phyloP scores from a whole-genome alignment of 2,113 vertebrate species.

The Cephalopholis sonnerati region DNA sequence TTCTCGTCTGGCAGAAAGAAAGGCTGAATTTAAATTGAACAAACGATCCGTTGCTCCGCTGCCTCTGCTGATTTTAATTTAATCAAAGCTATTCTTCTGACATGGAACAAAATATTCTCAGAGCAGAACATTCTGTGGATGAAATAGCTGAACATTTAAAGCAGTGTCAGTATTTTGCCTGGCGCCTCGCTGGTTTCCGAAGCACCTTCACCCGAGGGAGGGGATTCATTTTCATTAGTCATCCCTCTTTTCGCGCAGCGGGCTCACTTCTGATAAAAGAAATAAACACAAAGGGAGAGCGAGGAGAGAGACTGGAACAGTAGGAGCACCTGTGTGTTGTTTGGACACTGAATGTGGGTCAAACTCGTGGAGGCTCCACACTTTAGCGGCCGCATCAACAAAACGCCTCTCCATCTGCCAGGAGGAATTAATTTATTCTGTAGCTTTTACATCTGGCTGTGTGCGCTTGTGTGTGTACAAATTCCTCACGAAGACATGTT shows the following conservation, averaged over 20 bases:
- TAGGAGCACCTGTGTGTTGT: slow-evolving; percentile 42
- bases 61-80: not conserved
- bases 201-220: not conserved
- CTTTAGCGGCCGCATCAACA: slow-evolving; percentile 33
- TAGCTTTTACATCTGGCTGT: slow-evolving; percentile 1
- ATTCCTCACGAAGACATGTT: slow-evolving; percentile 5
- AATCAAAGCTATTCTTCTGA: slow-evolving; percentile 30
- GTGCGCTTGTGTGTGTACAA: not conserved
- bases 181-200: slow-evolving; percentile 8
- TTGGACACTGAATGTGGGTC: slow-evolving; percentile 66
- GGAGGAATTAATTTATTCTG: slow-evolving; percentile 14
- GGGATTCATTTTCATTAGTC: slow-evolving; percentile 44
- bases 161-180: slow-evolving; percentile 10
- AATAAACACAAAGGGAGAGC: not conserved
- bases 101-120: slow-evolving; percentile 29
- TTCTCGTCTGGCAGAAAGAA: slow-evolving; percentile 9
- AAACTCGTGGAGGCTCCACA: slow-evolving; percentile 20
- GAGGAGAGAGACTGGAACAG: slow-evolving; percentile 23
- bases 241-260: slow-evolving; percentile 24
- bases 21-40: not conserved
- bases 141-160: slow-evolving; percentile 39
- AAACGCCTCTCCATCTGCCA: not conserved
- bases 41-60: not conserved
- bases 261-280: slow-evolving; percentile 14
- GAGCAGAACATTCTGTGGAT: not conserved